These are phyloP conservation scores for Aldrovandia affinis DNA, from an alignment of 2,797 vertebrate genomes.

Conservation along the genomic window DNA sequence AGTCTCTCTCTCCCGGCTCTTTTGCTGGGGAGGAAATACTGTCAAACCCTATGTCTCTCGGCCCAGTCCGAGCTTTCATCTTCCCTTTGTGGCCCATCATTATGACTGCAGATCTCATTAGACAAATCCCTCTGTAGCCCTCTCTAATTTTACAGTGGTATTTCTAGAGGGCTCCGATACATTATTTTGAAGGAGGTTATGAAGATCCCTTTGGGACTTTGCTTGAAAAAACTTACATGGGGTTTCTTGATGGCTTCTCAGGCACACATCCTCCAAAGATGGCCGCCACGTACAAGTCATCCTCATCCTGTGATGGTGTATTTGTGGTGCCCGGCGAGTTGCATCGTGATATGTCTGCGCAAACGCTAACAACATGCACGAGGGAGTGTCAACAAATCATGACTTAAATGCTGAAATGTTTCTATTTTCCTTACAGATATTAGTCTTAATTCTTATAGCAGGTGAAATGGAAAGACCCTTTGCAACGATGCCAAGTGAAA, in stretches of 20 bases:
- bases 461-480: not conserved
- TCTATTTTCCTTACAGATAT: not conserved
- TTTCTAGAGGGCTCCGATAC: conserved; percentile 46
- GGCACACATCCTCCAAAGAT: not conserved
- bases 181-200: conserved; percentile 34
- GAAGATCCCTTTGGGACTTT: conserved; percentile 35
- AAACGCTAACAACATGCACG: not conserved
- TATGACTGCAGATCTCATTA: conserved; percentile 46
- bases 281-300: not conserved
- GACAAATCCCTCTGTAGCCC: conserved; percentile 38
- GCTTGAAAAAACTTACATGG: conserved; percentile 7
- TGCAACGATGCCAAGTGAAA: not conserved
- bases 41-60: conserved; percentile 1
- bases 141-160: conserved; percentile 52
- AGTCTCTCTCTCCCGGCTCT: not conserved
- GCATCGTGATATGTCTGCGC: not conserved
- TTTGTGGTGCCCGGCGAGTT: not conserved
- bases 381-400: not conserved
- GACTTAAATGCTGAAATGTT: not conserved
- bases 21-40: conserved; percentile 17
- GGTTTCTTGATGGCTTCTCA: not conserved
- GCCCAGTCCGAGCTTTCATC: conserved; percentile 34
- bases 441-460: not conserved
- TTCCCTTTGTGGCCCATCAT: conserved; percentile 45
- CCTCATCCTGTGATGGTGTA: not conserved